Percentiles rank a stretch among this genome's conserved stretches.
Conservation (phyloP, 2,113 vertebrate species). For the Struthidea cinerea region DNA sequence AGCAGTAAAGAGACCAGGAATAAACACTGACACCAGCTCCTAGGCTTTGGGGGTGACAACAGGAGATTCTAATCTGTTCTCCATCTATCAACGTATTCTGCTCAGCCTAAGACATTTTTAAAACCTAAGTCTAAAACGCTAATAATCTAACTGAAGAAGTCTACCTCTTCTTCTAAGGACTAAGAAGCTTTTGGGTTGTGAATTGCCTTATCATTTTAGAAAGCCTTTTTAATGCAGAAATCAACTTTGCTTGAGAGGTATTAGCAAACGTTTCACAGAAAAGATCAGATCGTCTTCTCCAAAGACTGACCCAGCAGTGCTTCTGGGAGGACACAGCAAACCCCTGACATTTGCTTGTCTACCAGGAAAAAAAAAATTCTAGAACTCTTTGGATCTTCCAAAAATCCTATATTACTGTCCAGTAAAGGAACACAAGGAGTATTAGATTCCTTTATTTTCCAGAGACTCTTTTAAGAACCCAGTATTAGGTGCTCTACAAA, state of each 20-base stretch:
- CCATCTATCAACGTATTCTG: background rate
- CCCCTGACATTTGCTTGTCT: background rate
- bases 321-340: background rate
- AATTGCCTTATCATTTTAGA: background rate
- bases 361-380: background rate
- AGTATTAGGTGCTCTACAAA: background rate
- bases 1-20: background rate
- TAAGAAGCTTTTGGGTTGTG: background rate
- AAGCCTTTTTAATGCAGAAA: background rate
- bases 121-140: background rate
- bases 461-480: background rate
- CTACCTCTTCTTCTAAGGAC: background rate
- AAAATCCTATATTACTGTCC: background rate
- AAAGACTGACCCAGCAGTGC: background rate
- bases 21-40: background rate
- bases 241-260: background rate
- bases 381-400: background rate
- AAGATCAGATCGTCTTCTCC: background rate
- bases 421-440: background rate
- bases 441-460: background rate
- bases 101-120: background rate
- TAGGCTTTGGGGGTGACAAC: background rate
- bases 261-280: background rate
- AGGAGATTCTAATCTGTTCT: background rate
- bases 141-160: background rate